phyloP scores from a whole-genome alignment of 1,140 invertebrate genomes.

The Bicyclus anynana region DNA sequence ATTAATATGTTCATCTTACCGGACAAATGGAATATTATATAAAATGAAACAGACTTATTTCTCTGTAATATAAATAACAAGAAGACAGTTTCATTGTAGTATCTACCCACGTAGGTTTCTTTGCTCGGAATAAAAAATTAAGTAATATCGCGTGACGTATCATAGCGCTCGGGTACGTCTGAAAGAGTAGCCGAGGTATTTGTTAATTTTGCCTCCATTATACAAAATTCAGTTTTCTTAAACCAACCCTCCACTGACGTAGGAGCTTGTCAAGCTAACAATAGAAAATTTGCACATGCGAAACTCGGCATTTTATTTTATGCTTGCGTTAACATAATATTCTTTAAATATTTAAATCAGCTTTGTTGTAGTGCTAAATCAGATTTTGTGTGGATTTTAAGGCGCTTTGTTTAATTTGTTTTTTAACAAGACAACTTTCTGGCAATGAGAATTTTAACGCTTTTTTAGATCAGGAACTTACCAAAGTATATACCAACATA shows the following conservation, averaged over 20 bases:
- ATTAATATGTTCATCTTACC: no score
- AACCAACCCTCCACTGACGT: constrained; percentile 21
- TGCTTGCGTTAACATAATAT: constrained; percentile 28
- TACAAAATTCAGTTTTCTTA: constrained; percentile 47
- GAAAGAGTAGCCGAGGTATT: constrained; percentile 50
- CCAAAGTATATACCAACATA: no score
- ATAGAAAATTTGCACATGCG: constrained; percentile 28
- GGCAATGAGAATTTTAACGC: no score
- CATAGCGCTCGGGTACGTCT: constrained; percentile 48
- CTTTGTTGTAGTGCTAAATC: constrained; percentile 9
- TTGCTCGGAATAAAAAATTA: background rate
- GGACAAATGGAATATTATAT: background rate
- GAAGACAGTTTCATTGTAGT: background rate
- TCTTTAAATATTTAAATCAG: constrained; percentile 26
- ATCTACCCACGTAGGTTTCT: background rate
- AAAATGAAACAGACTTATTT: background rate
- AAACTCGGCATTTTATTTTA: constrained; percentile 26
- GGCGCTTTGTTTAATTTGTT: background rate
- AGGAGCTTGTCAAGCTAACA: constrained; percentile 26
- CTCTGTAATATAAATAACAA: background rate
- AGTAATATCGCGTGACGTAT: constrained; percentile 45
- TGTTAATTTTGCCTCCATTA: constrained; percentile 62
- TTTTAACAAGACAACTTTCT: background rate
- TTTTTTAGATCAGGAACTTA: no score
- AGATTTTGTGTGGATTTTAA: constrained; percentile 8